Base-by-base conservation (phyloP, 1,140 invertebrate species). In the Heliconius nattereri region DNA sequence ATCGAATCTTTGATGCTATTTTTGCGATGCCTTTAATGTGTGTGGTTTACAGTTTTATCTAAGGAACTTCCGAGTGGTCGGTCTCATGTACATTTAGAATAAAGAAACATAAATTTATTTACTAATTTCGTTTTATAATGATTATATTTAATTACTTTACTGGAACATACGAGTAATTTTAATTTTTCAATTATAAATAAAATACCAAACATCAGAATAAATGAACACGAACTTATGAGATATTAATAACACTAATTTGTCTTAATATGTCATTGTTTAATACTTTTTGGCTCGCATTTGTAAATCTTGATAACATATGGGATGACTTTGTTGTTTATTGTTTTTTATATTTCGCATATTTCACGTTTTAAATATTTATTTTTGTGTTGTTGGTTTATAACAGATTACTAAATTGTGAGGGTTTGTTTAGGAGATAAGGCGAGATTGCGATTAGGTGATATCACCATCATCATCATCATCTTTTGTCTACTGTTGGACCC, bases 1-100 rank as follows among this genome's bases (percentile, higher is more conserved):
- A 82, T 82, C 83, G 75, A 71, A 76, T 85, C 86, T 88, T 90
- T 89, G 88, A 91, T 91, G 89, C 90, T 92, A 94, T 92, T 92
- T 93, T 90, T 85, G 87, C 88, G 87, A 88, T 85, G 84, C 81
- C 86, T 89, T 89, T 85, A 87, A 88, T 87, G 86, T 87, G 90
- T 92, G 90, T 87, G 91, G 90, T 91, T 79, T 81, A 81, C 71
- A 84, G 79, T 86, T 90, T 90, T 87, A 89, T 87, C 82, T 81
- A 79, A 79, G 79, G 75, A 80, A 85, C 81, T 86, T 81, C 74
- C 75, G 84, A 84, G 84, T 79, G 84, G 86, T 83, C 73, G 79
- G 85, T 86, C 85, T 74, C 82, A 82, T 76, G 52, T 57, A 71
- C 73, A 49, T 75, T 75, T 72, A 78, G 83, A 85, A 86, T 87